Percentiles rank a stretch among this genome's conserved stretches.
phyloP scores from a whole-genome alignment of 2,113 vertebrate species.

The Chlamydotis undulata region DNA sequence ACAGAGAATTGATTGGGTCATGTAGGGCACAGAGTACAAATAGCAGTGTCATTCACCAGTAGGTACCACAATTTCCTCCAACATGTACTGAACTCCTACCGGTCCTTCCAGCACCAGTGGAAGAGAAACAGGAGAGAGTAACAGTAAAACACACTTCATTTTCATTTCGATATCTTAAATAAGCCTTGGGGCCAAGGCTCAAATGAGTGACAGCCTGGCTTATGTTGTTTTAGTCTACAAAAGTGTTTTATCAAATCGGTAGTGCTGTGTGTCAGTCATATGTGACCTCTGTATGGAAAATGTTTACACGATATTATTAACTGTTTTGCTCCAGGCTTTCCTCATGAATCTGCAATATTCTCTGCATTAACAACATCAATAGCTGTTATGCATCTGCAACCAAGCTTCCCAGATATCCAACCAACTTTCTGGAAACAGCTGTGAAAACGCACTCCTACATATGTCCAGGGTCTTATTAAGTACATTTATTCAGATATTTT shows the following conservation, averaged over 20 bases:
- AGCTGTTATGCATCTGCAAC: neutral
- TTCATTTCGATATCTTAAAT: slow-evolving; percentile 74
- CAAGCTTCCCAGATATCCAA: neutral
- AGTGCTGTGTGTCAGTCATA: slow-evolving; percentile 82
- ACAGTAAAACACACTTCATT: slow-evolving; percentile 59
- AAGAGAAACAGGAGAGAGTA: slow-evolving; percentile 58
- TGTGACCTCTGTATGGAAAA: slow-evolving; percentile 80
- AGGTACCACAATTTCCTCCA: slow-evolving; percentile 70
- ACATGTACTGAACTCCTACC: slow-evolving; percentile 60
- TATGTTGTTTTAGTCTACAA: slow-evolving; percentile 77
- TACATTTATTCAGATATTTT: neutral
- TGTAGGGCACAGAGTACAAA: slow-evolving; percentile 74
- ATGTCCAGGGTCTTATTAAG: neutral
- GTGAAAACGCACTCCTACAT: neutral
- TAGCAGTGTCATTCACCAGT: slow-evolving; percentile 71
- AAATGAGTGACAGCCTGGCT: slow-evolving; percentile 79
- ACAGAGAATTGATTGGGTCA: slow-evolving; percentile 69
- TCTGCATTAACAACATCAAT: slow-evolving; percentile 21
- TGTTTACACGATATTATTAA: slow-evolving; percentile 82
- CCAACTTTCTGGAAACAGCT: neutral
- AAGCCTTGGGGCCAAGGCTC: slow-evolving; percentile 80
- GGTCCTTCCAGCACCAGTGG: slow-evolving; percentile 52
- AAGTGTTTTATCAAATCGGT: slow-evolving; percentile 81
- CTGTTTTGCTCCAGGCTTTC: slow-evolving; percentile 82
- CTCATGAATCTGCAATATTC: slow-evolving; percentile 25